Conservation (phyloP, 2,888 invertebrate species). For the Oxytorus armatus region DNA sequence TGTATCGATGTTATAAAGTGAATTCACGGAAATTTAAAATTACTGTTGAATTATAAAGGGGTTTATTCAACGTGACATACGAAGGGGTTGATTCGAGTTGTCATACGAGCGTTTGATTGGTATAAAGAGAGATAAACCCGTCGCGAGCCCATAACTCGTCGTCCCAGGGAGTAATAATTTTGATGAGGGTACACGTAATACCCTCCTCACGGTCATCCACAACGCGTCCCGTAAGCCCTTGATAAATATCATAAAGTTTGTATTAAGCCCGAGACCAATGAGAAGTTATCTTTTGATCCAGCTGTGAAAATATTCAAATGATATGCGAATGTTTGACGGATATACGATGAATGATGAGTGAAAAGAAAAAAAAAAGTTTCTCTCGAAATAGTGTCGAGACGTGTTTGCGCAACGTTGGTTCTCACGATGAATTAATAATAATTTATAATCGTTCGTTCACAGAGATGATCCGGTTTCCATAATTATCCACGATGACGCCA, state of each 20-base stretch:
- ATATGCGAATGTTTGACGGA: not conserved
- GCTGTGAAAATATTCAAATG: constrained; percentile 57
- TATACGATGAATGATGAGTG: not conserved
- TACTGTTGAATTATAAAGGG: no score
- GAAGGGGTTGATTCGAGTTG: no score
- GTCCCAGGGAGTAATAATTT: constrained; percentile 25
- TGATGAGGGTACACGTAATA: constrained; percentile 20
- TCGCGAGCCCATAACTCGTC: no score
- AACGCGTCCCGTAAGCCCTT: constrained; percentile 14
- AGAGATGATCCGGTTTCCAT: constrained; percentile 33
- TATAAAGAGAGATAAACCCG: constrained; percentile 1
- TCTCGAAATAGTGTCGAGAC: constrained; percentile 35
- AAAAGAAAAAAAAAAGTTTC: not conserved
- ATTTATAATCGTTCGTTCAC: constrained; percentile 15
- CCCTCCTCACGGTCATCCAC: not conserved
- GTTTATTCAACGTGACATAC: no score
- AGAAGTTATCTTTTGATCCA: constrained; percentile 44
- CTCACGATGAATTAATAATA: constrained; percentile 20
- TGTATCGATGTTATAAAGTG: no score
- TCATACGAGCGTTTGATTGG: no score
- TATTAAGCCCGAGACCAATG: constrained; percentile 16
- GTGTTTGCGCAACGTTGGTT: not conserved
- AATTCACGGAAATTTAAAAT: no score
- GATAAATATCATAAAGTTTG: no score
- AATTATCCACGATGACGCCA: constrained; percentile 26